These are phyloP conservation scores for Dexiosoma caninum DNA, from an alignment of 2,888 invertebrate species.

Conservation along the genomic window DNA sequence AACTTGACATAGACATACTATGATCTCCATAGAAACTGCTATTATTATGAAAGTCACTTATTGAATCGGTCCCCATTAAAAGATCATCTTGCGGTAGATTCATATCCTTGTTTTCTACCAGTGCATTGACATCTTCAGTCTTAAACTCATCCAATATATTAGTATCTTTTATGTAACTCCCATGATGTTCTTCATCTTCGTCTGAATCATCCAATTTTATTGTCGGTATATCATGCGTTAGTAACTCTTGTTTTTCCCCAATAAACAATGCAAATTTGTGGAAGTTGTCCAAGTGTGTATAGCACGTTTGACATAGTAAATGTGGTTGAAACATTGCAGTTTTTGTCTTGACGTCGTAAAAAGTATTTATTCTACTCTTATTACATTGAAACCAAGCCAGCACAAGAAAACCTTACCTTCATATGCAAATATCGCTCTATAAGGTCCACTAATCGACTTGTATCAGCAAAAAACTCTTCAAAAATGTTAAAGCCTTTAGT, in stretches of 20 bases:
- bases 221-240: constrained; percentile 52
- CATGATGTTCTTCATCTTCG: constrained; percentile 30
- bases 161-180: constrained; percentile 65
- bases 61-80: constrained; percentile 36
- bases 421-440: constrained; percentile 61
- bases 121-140: constrained; percentile 25
- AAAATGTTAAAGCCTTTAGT: constrained; percentile 47
- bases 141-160: constrained; percentile 65
- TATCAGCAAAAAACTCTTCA: constrained; percentile 36
- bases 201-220: constrained; percentile 57
- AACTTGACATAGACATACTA: constrained; percentile 43
- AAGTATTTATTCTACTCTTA: too few relatives aligned
- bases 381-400: too few relatives aligned
- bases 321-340: constrained; percentile 31
- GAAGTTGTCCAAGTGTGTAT: constrained; percentile 62
- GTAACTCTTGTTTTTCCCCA: constrained; percentile 60
- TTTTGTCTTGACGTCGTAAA: constrained; percentile 28
- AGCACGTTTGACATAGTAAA: constrained; percentile 63
- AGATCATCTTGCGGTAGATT: constrained; percentile 46
- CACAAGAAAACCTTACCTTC: constrained; percentile 48
- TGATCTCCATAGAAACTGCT: constrained; percentile 23
- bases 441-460: constrained; percentile 46
- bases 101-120: constrained; percentile 3
- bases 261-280: constrained; percentile 61
- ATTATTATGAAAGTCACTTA: constrained; percentile 38